Conservation (phyloP, 2,113 vertebrate genomes). For the Thryonomys swinderianus region DNA sequence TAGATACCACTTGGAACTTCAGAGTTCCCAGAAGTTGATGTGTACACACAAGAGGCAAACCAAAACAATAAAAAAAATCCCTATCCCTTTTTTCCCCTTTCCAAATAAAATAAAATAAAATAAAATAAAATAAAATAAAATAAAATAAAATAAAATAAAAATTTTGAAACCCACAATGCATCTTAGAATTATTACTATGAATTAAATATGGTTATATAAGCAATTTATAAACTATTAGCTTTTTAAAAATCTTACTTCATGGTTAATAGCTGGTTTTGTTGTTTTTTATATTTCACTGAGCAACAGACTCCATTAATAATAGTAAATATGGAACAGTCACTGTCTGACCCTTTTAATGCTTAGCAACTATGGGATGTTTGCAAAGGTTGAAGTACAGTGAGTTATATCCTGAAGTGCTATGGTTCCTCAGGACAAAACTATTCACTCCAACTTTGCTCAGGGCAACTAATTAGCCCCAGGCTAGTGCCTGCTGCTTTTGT, state of each 20-base stretch:
- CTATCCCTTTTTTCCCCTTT: neutral
- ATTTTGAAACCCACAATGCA: neutral
- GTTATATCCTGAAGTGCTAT: neutral
- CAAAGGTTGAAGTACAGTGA: neutral
- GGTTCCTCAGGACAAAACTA: neutral
- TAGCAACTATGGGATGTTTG: neutral
- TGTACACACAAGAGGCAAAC: neutral
- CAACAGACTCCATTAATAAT: constrained; percentile 2
- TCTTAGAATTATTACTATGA: constrained; percentile 22
- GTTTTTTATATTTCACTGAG: neutral
- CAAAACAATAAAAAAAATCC: neutral
- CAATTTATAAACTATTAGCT: constrained; percentile 39
- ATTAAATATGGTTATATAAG: neutral
- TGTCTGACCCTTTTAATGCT: neutral
- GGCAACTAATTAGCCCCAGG: neutral
- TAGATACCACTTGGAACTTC: constrained; percentile 13
- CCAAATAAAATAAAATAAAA: neutral
- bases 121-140: neutral
- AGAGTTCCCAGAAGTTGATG: neutral
- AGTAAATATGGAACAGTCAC: neutral
- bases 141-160: neutral
- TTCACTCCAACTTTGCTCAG: neutral
- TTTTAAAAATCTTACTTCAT: neutral
- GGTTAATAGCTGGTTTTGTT: neutral
- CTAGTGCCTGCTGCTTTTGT: neutral